Percentiles rank a stretch among this genome's conserved stretches.
Evolutionary conservation across 2,888 invertebrate species (phyloP).

Genomic region (Spisula solida): DNA sequence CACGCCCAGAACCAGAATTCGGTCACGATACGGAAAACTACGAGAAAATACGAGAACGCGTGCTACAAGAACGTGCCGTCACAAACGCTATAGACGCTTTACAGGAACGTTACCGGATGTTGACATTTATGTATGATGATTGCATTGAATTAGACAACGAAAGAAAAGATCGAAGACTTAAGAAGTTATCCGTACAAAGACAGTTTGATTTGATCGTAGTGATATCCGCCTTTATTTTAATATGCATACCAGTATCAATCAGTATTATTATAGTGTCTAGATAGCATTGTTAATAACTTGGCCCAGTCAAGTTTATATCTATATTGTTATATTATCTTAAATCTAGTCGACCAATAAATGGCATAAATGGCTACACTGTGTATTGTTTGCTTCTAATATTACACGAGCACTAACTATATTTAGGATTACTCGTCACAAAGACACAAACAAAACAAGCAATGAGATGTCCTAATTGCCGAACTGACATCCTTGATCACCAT

Average conservation of each 20-base stretch:
- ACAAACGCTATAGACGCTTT: slow-evolving; percentile 76
- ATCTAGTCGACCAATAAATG: neutral
- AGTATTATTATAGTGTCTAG: slow-evolving; percentile 32
- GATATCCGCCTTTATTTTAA: slow-evolving; percentile 42
- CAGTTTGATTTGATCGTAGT: slow-evolving; percentile 63
- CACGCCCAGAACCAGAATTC: slow-evolving; percentile 63
- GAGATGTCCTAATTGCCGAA: no score
- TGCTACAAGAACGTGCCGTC: slow-evolving; percentile 74
- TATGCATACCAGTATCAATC: slow-evolving; percentile 51
- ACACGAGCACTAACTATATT: neutral
- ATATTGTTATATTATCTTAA: neutral
- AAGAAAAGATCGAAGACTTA: slow-evolving; percentile 53
- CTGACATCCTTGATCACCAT: no score
- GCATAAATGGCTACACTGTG: neutral
- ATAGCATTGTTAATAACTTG: slow-evolving; percentile 28
- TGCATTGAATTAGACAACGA: slow-evolving; percentile 75
- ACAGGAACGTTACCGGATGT: slow-evolving; percentile 79
- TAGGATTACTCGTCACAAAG: no score
- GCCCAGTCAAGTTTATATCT: slow-evolving; percentile 7
- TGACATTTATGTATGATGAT: slow-evolving; percentile 80
- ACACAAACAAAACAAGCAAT: no score
- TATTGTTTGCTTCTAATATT: neutral
- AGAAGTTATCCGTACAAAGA: slow-evolving; percentile 52
- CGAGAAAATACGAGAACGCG: slow-evolving; percentile 73
- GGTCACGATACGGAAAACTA: slow-evolving; percentile 77